Evolutionary conservation across 1,140 invertebrate genomes (phyloP).

Genomic region (Drosophila carrolli): DNA sequence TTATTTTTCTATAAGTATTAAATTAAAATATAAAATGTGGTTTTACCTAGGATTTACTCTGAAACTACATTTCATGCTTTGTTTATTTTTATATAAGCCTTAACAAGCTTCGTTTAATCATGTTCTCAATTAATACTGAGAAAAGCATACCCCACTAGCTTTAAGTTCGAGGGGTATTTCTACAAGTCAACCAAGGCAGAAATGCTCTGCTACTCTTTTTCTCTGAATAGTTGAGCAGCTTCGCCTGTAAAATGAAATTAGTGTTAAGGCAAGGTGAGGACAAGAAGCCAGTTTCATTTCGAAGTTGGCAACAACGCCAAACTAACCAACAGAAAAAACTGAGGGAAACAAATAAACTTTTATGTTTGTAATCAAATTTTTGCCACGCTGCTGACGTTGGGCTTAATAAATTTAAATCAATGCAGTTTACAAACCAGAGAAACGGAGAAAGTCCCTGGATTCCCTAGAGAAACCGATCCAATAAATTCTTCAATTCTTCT

Average conservation of each 20-base stretch:
- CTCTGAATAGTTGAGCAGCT: constrained; percentile 24
- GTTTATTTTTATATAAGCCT: too few species aligned
- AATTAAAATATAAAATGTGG: too few species aligned
- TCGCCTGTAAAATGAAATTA: constrained; percentile 70
- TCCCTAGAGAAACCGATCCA: background rate
- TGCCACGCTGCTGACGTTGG: constrained; percentile 56
- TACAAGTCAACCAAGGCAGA: constrained; percentile 18
- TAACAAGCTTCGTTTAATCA: too few species aligned
- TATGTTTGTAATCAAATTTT: constrained; percentile 78
- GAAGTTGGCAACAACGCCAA: constrained; percentile 42
- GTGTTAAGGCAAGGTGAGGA: constrained; percentile 47
- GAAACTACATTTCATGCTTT: too few species aligned
- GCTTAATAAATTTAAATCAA: constrained; percentile 79
- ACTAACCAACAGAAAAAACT: constrained; percentile 13
- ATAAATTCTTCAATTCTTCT: too few species aligned
- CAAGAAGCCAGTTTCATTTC: constrained; percentile 15
- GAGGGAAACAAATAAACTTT: constrained; percentile 75
- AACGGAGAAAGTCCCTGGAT: background rate
- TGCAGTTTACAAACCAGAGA: constrained; percentile 26
- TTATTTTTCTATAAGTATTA: too few species aligned
- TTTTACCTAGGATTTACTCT: too few species aligned
- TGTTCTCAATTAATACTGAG: background rate
- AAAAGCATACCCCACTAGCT: background rate
- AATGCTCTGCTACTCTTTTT: constrained; percentile 11
- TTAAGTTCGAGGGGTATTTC: background rate